phyloP scores from a whole-genome alignment of 2,113 vertebrate species.

The Periophthalmus modestus region DNA sequence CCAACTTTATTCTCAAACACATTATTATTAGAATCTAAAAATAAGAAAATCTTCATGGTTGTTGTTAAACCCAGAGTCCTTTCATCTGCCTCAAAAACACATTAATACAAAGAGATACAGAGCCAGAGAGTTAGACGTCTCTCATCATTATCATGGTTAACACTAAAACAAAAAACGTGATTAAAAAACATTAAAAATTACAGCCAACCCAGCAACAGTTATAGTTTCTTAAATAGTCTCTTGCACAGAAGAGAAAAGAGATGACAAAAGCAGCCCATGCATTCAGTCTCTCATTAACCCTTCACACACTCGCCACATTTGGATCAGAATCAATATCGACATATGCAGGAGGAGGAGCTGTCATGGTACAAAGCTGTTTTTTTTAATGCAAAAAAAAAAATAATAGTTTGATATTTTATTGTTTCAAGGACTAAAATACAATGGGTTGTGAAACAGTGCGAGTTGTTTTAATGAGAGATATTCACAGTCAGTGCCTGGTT shows the following conservation, averaged over 20 bases:
- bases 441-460: slow-evolving; percentile 36
- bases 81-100: slow-evolving; percentile 87
- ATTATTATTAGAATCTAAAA: slow-evolving; percentile 84
- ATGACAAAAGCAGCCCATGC: slow-evolving; percentile 78
- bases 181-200: slow-evolving; percentile 87
- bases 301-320: slow-evolving; percentile 52
- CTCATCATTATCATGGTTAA: slow-evolving; percentile 48
- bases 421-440: slow-evolving; percentile 61
- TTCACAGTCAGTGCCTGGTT: slow-evolving; percentile 34
- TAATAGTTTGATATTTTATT: slow-evolving; percentile 59
- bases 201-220: slow-evolving; percentile 97
- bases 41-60: slow-evolving; percentile 92
- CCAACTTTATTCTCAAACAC: slow-evolving; percentile 91
- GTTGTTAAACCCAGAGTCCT: slow-evolving; percentile 82
- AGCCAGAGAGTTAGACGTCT: slow-evolving; percentile 39
- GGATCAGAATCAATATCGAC: slow-evolving; percentile 65
- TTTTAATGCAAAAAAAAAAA: slow-evolving; percentile 26
- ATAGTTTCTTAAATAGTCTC: slow-evolving; percentile 98
- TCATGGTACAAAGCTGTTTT: slow-evolving; percentile 55
- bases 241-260: slow-evolving; percentile 86
- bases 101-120: slow-evolving; percentile 74
- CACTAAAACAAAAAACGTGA: slow-evolving; percentile 16
- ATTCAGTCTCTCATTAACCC: slow-evolving; percentile 58
- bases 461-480: slow-evolving; percentile 43
- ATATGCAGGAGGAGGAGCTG: slow-evolving; percentile 61